Conservation (phyloP, 1,140 invertebrate species). For the Capitella teleta region DNA sequence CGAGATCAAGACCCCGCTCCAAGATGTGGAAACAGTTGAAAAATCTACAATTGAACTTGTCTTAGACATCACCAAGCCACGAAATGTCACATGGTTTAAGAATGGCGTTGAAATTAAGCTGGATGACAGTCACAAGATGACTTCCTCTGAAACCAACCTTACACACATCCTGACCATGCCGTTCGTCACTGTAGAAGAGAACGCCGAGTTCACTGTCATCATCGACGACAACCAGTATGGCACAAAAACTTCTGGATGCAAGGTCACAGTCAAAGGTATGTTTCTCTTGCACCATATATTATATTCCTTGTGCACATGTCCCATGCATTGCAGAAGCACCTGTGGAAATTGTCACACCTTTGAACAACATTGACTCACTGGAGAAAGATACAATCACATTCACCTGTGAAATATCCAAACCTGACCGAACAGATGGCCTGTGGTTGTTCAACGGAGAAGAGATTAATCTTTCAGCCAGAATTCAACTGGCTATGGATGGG, state of each 20-base stretch:
- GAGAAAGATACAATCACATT: constrained; percentile 29
- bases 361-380: constrained; percentile 24
- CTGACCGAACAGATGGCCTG: constrained; percentile 17
- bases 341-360: constrained; percentile 27
- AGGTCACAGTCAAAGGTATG: constrained; percentile 14
- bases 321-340: constrained; percentile 16
- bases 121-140: neutral
- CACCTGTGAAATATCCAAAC: constrained; percentile 31
- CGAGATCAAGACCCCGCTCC: neutral
- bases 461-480: neutral
- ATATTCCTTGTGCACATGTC: too few relatives aligned
- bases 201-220: constrained; percentile 5
- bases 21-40: neutral
- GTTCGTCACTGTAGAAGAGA: constrained; percentile 11
- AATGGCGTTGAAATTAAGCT: neutral
- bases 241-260: neutral
- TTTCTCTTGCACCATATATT: too few relatives aligned
- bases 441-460: constrained; percentile 14
- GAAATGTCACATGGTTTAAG: constrained; percentile 3
- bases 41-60: neutral
- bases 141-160: constrained; percentile 1
- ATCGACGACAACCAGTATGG: constrained; percentile 8
- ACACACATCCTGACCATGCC: constrained; percentile 9
- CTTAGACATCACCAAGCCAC: neutral
- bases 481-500: constrained; percentile 19